phyloP scores from a whole-genome alignment of 2,888 invertebrate species.

The Furcula furcula region DNA sequence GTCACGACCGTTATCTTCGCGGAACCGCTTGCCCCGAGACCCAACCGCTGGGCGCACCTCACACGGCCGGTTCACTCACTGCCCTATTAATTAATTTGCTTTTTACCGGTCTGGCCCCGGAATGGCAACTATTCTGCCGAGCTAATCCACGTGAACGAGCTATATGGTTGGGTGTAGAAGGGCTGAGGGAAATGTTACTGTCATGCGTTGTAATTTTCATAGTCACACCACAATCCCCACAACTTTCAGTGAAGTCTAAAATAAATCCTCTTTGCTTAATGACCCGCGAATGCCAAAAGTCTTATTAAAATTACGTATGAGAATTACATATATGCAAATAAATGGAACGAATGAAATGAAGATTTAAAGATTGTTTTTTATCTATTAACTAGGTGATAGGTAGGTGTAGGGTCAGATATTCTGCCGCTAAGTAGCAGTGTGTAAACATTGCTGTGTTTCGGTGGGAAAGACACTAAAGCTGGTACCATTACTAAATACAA shows the following conservation, averaged over 20 bases:
- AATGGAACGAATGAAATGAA: too few relatives aligned
- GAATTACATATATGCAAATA: too few relatives aligned
- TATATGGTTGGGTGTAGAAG: not conserved
- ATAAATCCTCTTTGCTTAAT: not conserved
- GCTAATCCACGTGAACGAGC: not conserved
- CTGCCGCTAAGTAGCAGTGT: too few relatives aligned
- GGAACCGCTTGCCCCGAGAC: constrained; percentile 45
- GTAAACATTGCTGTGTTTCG: too few relatives aligned
- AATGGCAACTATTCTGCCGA: constrained; percentile 6
- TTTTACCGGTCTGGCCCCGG: constrained; percentile 7
- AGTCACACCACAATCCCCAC: too few relatives aligned
- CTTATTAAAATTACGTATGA: too few relatives aligned
- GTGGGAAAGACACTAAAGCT: too few relatives aligned
- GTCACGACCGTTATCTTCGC: constrained; percentile 60
- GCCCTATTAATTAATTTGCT: constrained; percentile 15
- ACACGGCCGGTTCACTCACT: constrained; percentile 38
- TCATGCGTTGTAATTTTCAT: not conserved
- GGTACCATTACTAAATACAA: too few relatives aligned
- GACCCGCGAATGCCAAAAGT: too few relatives aligned
- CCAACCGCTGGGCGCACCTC: constrained; percentile 27
- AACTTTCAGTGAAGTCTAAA: not conserved
- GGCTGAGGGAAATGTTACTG: not conserved
- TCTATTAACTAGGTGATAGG: too few relatives aligned
- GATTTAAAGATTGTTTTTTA: too few relatives aligned
- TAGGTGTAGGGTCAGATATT: too few relatives aligned